phyloP scores from a whole-genome alignment of 2,797 vertebrate species.

The Falco columbarius region DNA sequence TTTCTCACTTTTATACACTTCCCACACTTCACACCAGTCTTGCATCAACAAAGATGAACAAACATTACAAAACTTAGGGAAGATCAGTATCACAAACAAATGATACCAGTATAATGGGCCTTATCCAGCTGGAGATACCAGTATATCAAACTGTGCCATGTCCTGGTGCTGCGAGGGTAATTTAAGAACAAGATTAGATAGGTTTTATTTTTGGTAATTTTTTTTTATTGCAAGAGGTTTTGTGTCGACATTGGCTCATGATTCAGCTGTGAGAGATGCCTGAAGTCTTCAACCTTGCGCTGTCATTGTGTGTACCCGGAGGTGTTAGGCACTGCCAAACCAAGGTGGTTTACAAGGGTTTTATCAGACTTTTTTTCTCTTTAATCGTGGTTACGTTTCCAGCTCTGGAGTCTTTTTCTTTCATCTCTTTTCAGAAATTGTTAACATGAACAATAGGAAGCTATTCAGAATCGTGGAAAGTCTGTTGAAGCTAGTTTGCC shows the following conservation, averaged over 20 bases:
- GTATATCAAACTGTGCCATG: background rate
- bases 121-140: background rate
- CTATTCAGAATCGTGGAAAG: background rate
- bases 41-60: background rate
- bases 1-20: background rate
- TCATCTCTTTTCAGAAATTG: slow-evolving; percentile 77
- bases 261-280: background rate
- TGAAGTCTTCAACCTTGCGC: background rate
- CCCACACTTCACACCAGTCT: background rate
- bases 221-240: background rate
- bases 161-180: background rate
- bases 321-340: background rate
- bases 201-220: too few relatives aligned
- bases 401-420: slow-evolving; percentile 72
- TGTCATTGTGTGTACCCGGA: background rate
- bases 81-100: background rate
- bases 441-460: slow-evolving; percentile 79
- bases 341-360: background rate
- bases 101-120: background rate
- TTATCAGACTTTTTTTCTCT: background rate
- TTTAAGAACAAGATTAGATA: background rate
- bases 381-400: background rate
- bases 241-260: background rate
- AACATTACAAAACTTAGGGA: background rate
- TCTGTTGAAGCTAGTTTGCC: slow-evolving; percentile 7